These are phyloP conservation scores for Amaurobius ferox DNA, from an alignment of 2,888 invertebrate species.

Conservation along the genomic window DNA sequence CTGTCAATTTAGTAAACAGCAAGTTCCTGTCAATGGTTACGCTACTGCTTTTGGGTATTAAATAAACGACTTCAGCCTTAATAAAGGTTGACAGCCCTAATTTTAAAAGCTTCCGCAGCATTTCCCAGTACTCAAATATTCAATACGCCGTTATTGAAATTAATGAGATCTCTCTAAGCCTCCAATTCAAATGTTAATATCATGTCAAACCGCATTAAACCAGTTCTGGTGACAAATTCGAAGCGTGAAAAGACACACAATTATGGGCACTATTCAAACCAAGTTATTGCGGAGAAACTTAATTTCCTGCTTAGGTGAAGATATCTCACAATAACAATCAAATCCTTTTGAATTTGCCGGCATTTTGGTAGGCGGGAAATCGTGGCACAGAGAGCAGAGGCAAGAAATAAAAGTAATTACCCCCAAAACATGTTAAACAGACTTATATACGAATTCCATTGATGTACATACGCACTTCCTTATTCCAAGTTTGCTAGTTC, in stretches of 20 bases:
- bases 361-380: constrained; percentile 54
- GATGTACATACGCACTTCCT: constrained; percentile 56
- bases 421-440: constrained; percentile 41
- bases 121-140: background rate
- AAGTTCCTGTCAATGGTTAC: too few relatives aligned
- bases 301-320: constrained; percentile 16
- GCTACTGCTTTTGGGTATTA: too few relatives aligned
- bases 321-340: background rate
- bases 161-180: background rate
- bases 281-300: constrained; percentile 5
- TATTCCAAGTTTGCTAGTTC: constrained; percentile 26
- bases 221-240: background rate
- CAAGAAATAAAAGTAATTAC: constrained; percentile 37
- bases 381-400: constrained; percentile 24
- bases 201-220: background rate
- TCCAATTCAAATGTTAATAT: constrained; percentile 1
- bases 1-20: too few relatives aligned
- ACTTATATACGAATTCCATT: constrained; percentile 19
- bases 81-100: too few relatives aligned
- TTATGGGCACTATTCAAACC: constrained; percentile 7
- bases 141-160: background rate
- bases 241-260: background rate
- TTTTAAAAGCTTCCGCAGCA: background rate
- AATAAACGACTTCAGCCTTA: too few relatives aligned
- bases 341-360: background rate